Percentiles rank a stretch among this genome's conserved stretches.
phyloP scores from a whole-genome alignment of 2,113 vertebrate species.

The Ailurus styani region DNA sequence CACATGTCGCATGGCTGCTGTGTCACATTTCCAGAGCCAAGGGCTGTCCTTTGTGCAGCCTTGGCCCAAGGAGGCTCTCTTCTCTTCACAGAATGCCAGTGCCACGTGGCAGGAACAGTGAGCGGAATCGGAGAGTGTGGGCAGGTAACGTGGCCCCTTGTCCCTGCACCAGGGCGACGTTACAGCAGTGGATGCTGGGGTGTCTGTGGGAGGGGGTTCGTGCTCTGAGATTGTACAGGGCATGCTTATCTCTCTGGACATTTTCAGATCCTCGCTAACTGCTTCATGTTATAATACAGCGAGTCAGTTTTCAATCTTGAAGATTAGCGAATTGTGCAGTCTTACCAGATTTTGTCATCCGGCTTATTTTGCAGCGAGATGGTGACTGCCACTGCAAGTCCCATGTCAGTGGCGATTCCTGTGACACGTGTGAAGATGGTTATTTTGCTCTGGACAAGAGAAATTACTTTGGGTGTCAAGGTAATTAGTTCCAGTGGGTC shows the following conservation, averaged over 20 bases:
- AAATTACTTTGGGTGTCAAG: constrained; percentile 94
- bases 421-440: constrained; percentile 88
- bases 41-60: neutral
- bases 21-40: neutral
- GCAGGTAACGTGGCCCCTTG: constrained; percentile 83
- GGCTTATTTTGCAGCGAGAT: constrained; percentile 79
- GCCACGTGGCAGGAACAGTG: constrained; percentile 88
- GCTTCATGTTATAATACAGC: neutral
- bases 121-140: constrained; percentile 91
- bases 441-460: constrained; percentile 87
- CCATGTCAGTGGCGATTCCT: constrained; percentile 83
- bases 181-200: neutral
- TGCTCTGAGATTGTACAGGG: too few relatives aligned
- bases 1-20: fast-evolving
- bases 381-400: constrained; percentile 93
- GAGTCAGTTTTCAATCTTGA: neutral
- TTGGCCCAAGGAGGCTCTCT: neutral
- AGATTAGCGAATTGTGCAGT: neutral
- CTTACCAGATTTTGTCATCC: neutral
- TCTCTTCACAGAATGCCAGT: constrained; percentile 87
- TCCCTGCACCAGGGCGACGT: fast-evolving
- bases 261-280: neutral
- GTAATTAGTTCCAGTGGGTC: constrained; percentile 71
- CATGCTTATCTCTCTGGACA: neutral
- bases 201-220: neutral